phyloP scores from a whole-genome alignment of 2,797 vertebrate species.

The Emydoidea blandingii region DNA sequence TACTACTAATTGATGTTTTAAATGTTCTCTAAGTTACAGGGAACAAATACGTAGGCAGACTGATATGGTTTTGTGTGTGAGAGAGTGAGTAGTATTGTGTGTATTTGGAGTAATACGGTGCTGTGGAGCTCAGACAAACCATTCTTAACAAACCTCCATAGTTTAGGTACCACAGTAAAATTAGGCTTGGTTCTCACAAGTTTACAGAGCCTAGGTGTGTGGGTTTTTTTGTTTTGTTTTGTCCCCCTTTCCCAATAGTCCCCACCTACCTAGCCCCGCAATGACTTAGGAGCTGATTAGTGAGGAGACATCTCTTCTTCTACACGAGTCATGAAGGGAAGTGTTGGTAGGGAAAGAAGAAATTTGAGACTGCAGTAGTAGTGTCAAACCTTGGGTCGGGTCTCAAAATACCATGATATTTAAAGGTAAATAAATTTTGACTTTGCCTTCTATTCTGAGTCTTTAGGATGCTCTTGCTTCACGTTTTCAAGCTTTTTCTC shows the following conservation, averaged over 20 bases:
- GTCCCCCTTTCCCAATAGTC: not conserved
- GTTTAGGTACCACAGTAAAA: not conserved
- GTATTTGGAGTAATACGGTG: not conserved
- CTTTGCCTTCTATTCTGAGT: not conserved
- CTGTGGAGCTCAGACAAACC: not conserved
- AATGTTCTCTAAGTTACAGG: not conserved
- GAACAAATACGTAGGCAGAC: not conserved
- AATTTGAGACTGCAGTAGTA: not conserved
- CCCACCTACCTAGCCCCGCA: not conserved
- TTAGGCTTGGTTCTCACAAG: not conserved
- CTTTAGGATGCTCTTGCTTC: not conserved
- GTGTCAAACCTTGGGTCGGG: not conserved
- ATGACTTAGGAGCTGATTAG: not conserved
- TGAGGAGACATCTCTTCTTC: not conserved
- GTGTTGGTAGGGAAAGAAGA: not conserved
- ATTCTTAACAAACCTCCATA: not conserved
- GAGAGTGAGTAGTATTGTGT: no score
- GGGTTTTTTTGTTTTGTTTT: no score
- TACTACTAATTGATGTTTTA: not conserved
- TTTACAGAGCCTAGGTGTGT: not conserved
- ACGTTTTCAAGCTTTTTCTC: not conserved
- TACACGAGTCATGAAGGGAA: not conserved
- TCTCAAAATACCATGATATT: not conserved
- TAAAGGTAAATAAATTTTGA: not conserved
- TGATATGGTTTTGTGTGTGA: not conserved